phyloP scores from a whole-genome alignment of 2,113 vertebrate species.

The Anseranas semipalmata region DNA sequence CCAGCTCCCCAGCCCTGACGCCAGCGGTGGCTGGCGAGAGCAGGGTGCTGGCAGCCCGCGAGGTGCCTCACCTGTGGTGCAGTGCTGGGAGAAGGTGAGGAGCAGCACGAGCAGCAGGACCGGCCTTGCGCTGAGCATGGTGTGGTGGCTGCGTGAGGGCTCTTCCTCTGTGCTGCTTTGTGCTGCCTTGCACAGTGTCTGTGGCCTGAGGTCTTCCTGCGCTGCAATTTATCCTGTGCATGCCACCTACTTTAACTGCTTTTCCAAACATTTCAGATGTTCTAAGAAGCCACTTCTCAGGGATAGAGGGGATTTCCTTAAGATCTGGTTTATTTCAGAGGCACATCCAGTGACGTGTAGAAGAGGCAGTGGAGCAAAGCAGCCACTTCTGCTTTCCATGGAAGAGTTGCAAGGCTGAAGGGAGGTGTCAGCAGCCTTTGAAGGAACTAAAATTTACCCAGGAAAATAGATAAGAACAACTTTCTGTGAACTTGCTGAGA shows the following conservation, averaged over 20 bases:
- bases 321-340: neutral
- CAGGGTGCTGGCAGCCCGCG: neutral
- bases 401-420: accelerated
- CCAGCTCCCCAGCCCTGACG: neutral
- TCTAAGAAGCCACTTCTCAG: neutral
- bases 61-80: neutral
- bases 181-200: accelerated
- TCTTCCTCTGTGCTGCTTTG: neutral
- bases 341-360: accelerated
- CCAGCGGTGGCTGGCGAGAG: neutral
- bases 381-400: neutral
- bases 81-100: neutral
- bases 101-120: neutral
- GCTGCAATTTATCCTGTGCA: neutral
- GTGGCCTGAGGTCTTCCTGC: accelerated
- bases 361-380: accelerated
- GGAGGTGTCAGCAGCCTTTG: neutral
- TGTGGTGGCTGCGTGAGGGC: neutral
- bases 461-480: neutral
- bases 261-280: neutral
- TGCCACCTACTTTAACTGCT: accelerated
- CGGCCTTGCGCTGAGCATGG: neutral
- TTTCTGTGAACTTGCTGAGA: neutral
- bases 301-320: neutral
- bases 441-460: neutral